Conservation (phyloP, 2,797 vertebrate genomes). For the Pygocentrus nattereri region DNA sequence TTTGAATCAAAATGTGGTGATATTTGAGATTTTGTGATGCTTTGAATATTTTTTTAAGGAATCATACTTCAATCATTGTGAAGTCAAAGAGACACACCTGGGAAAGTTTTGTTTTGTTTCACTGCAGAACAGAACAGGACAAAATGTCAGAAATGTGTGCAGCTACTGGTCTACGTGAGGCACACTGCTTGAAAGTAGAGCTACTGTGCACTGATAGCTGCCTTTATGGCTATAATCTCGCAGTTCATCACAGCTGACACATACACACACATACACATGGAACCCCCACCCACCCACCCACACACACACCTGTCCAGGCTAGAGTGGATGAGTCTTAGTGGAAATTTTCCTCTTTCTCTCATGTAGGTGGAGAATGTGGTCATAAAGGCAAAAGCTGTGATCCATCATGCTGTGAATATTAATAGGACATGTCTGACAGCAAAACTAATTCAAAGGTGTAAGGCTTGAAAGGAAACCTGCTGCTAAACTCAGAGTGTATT, state of each 20-base stretch:
- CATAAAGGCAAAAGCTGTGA: conserved; percentile 36
- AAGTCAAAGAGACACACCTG: too few species aligned
- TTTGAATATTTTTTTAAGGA: too few species aligned
- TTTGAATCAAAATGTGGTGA: too few species aligned
- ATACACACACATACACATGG: not conserved
- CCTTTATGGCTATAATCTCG: conserved; percentile 12
- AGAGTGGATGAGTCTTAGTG: not conserved
- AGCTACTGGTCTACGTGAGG: not conserved
- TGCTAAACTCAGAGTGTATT: conserved; percentile 2
- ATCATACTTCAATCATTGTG: too few species aligned
- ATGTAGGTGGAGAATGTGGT: not conserved
- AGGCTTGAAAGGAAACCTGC: conserved; percentile 25
- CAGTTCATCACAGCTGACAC: not conserved
- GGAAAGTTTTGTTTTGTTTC: not conserved
- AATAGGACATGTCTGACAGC: conserved; percentile 28
- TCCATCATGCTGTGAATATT: conserved; percentile 37
- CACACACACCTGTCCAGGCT: conserved; percentile 4
- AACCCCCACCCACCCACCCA: not conserved
- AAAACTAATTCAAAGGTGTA: conserved; percentile 32
- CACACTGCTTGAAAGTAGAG: not conserved
- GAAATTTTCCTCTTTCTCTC: conserved; percentile 6
- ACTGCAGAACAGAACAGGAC: not conserved
- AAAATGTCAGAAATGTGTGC: not conserved
- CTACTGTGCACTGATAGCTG: conserved; percentile 1
- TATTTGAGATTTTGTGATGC: too few species aligned